A percentile compares a stretch with the other conserved stretches of the same genome.
phyloP scores from a whole-genome alignment of 2,797 vertebrate genomes.

The Schizothorax lantsangensis region DNA sequence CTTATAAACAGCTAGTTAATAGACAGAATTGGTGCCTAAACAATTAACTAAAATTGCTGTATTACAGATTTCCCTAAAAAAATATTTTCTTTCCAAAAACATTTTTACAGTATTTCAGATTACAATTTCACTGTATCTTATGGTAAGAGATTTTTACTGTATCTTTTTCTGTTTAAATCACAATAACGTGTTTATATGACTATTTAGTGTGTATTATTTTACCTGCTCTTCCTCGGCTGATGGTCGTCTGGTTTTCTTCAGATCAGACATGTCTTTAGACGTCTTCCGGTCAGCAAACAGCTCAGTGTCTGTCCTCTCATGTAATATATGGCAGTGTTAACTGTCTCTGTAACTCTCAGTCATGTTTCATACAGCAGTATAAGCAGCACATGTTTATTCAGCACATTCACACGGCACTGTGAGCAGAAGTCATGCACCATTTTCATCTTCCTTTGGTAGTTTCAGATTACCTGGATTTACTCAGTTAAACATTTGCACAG shows the following conservation, averaged over 20 bases:
- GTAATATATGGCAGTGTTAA: neutral
- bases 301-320: neutral
- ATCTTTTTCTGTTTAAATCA: neutral
- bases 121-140: too few species aligned
- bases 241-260: constrained; percentile 44
- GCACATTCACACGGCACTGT: neutral
- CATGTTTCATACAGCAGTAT: neutral
- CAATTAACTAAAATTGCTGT: too few species aligned
- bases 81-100: too few species aligned
- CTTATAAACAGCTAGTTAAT: too few species aligned
- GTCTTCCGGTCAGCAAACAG: neutral
- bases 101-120: too few species aligned
- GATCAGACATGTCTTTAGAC: neutral
- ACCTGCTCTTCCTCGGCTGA: constrained; percentile 35
- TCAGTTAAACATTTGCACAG: neutral
- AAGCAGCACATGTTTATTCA: neutral
- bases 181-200: neutral
- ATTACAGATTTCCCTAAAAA: too few species aligned
- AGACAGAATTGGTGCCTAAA: too few species aligned
- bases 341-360: neutral
- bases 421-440: neutral
- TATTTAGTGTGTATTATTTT: neutral
- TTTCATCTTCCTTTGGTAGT: neutral
- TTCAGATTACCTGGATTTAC: neutral
- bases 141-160: too few species aligned